A percentile compares a stretch with the other conserved stretches of the same genome.
These are phyloP conservation scores for Rhaphigaster nebulosa DNA, from an alignment of 2,888 invertebrate species.

Conservation along the genomic window DNA sequence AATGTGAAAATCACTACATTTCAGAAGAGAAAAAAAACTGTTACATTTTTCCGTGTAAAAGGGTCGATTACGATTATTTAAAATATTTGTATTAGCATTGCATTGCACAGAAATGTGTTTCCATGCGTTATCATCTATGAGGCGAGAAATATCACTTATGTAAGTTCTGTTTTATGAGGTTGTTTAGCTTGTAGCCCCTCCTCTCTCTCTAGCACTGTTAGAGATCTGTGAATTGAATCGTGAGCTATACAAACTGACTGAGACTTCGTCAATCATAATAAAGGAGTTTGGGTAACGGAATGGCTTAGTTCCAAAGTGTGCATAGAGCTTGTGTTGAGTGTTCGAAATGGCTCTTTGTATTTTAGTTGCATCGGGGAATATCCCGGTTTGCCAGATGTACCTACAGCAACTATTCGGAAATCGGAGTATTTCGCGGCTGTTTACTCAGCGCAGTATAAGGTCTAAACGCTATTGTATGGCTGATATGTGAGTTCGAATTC, in stretches of 20 bases:
- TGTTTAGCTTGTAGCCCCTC: too few relatives aligned
- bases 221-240: not conserved
- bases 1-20: too few relatives aligned
- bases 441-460: not conserved
- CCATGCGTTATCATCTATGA: too few relatives aligned
- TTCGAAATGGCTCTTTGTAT: slow-evolving; percentile 6
- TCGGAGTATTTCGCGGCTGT: not conserved
- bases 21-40: too few relatives aligned
- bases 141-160: too few relatives aligned
- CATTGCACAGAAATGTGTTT: too few relatives aligned
- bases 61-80: too few relatives aligned
- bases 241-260: not conserved
- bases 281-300: slow-evolving; percentile 10
- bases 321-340: not conserved
- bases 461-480: slow-evolving; percentile 16
- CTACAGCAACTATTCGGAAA: not conserved
- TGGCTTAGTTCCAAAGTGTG: not conserved
- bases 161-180: too few relatives aligned
- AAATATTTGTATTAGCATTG: too few relatives aligned
- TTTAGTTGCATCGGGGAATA: slow-evolving; percentile 35
- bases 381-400: not conserved
- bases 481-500: slow-evolving; percentile 24
- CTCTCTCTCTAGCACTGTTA: not conserved
- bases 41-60: too few relatives aligned
- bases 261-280: slow-evolving; percentile 17